Base-by-base conservation (phyloP, 2,888 invertebrate species). In the Ophion obscuratus region DNA sequence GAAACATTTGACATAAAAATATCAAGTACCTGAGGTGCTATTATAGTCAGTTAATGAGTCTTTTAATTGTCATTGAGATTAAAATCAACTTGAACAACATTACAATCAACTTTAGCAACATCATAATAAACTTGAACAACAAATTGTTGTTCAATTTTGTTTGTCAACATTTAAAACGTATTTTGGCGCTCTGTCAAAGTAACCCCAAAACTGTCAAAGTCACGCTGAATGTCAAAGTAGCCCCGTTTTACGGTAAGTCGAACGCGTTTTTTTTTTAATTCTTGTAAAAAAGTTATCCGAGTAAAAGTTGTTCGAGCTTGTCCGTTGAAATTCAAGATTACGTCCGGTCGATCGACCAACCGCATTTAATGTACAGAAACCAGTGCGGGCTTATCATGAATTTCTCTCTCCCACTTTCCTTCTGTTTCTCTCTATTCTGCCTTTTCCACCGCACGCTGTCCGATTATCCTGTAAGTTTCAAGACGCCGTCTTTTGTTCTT, bases 401-500 rank as follows among this genome's bases (percentile, higher is more conserved):
- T 47, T 44, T 24, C 27, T 40, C 67, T 11, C 40, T 17, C 71
- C 11, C 5, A 27, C 53, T 75, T 62, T 20, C 40, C n/a, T 6
- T 36, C 10, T 71, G 14, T 31, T 59, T 36, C 17, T 17, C 59
- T 40, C 20, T n/a, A 40, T 59, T 59, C 36, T 75, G 20, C 14
- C 74, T 20, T 70, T 59, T 59, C 66, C 20, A 59, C 57, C 64
- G 59, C 75, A 36, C 44, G 66, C 59, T 80, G 80, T 80, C 71
- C 80, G 76, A 76, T 84, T 84, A 66, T 80, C 75, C 79, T 44
- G 70, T 71, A 66, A 75, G 57, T 84, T 76, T 80, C 79, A 57
- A 57, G 75, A 71, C 64, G 20, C 61, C 17, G n/a, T 40, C 71
- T 84, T 75, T 80, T 76, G 66, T 84, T 76, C 66, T 4, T 11